Percentiles rank a stretch among this genome's conserved stretches.
Conservation (phyloP, 2,797 vertebrate species). For the Danio kyathit region DNA sequence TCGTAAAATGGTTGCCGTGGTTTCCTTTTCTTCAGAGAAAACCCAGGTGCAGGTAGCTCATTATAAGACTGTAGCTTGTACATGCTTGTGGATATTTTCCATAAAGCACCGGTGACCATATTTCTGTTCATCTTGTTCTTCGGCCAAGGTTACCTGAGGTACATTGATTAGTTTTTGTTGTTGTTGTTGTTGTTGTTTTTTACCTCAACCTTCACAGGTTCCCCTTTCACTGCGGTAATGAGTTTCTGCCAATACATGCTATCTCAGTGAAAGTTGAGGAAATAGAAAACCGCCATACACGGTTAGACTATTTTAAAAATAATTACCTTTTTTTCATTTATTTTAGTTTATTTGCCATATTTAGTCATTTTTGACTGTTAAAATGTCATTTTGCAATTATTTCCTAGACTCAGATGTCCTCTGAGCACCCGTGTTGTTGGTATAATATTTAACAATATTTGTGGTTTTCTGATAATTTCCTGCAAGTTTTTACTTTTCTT, state of each 20-base stretch:
- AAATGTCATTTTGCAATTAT: not conserved
- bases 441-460: not conserved
- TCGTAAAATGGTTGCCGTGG: slow-evolving; percentile 44
- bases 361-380: not conserved
- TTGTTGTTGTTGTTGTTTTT: not conserved
- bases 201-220: not conserved
- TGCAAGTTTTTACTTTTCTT: too few species aligned
- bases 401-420: not conserved
- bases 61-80: slow-evolving; percentile 73
- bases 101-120: slow-evolving; percentile 1
- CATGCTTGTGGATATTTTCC: slow-evolving; percentile 55
- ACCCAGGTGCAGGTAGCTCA: slow-evolving; percentile 66
- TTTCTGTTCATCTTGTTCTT: slow-evolving; percentile 16
- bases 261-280: not conserved
- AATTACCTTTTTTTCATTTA: not conserved
- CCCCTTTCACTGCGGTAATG: slow-evolving; percentile 1
- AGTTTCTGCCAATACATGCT: slow-evolving; percentile 8
- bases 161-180: slow-evolving; percentile 4
- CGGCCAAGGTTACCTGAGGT: slow-evolving; percentile 3
- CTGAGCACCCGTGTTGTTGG: not conserved
- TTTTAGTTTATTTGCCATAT: not conserved
- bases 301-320: not conserved
- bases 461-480: not conserved
- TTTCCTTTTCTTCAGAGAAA: slow-evolving; percentile 46
- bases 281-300: not conserved